phyloP scores from a whole-genome alignment of 2,888 invertebrate species.

The Mystacides longicornis region DNA sequence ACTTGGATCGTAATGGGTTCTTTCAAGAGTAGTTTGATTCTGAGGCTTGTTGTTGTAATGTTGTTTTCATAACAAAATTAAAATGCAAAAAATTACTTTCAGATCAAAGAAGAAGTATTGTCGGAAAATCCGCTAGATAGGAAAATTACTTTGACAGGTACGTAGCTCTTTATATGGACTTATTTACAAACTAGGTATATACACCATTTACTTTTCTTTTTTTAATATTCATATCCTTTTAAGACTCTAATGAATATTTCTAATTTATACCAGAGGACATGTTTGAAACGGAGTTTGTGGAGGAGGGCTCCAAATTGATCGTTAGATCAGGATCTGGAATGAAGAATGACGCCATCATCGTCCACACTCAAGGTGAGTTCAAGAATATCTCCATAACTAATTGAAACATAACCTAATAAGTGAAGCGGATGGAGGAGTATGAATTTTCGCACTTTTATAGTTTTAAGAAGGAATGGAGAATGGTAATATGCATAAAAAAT shows the following conservation, averaged over 20 bases:
- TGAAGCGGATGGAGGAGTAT: no score
- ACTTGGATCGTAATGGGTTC: no score
- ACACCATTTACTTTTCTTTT: background rate
- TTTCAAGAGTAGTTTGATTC: no score
- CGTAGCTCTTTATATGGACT: background rate
- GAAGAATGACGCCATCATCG: conserved; percentile 4
- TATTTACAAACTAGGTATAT: background rate
- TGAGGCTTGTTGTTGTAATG: no score
- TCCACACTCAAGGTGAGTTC: conserved; percentile 1
- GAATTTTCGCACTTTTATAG: no score
- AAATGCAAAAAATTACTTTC: no score
- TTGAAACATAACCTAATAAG: no score
- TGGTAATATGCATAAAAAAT: no score
- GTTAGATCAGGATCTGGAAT: background rate
- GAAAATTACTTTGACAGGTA: background rate
- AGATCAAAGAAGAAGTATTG: conserved; percentile 14
- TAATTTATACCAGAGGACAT: conserved; percentile 5
- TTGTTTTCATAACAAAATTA: no score
- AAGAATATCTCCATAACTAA: no score
- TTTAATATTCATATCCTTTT: background rate
- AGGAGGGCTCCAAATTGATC: conserved; percentile 9
- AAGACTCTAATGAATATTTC: background rate
- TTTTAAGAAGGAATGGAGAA: no score
- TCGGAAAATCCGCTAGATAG: conserved; percentile 3
- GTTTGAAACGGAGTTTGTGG: conserved; percentile 9